Percentiles rank a stretch among this genome's conserved stretches.
These are phyloP conservation scores for Eurytoma californica DNA, from an alignment of 2,888 invertebrate species.

Conservation along the genomic window DNA sequence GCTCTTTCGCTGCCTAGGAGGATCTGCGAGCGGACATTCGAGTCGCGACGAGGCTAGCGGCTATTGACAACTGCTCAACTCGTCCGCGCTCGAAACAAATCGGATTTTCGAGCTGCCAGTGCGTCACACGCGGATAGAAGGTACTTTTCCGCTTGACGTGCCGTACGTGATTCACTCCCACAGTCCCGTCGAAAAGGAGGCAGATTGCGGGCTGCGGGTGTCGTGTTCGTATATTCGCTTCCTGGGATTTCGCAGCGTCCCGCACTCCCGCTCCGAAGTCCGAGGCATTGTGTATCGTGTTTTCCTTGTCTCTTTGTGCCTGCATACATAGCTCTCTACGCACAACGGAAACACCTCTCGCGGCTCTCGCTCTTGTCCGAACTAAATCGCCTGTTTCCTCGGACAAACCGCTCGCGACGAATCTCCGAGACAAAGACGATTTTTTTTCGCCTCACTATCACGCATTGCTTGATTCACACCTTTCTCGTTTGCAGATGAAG, in stretches of 20 bases:
- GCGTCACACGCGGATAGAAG: conserved; percentile 23
- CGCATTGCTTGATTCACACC: conserved; percentile 39
- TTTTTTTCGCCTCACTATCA: background rate
- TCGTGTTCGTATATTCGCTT: background rate
- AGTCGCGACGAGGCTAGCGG: background rate
- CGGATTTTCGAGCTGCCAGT: conserved; percentile 12
- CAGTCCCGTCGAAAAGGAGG: background rate
- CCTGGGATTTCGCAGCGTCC: background rate
- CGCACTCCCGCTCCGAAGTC: background rate
- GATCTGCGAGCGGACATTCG: background rate
- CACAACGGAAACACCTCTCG: background rate
- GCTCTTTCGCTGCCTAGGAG: conserved; percentile 1
- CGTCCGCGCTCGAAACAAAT: conserved; percentile 18
- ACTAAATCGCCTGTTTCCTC: background rate
- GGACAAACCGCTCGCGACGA: too few species aligned
- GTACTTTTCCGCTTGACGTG: conserved; percentile 37
- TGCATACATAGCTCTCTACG: background rate
- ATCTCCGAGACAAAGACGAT: conserved; percentile 16
- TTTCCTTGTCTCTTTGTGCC: background rate
- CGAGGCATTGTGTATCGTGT: background rate
- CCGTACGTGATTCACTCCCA: conserved; percentile 30
- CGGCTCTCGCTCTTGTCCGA: background rate
- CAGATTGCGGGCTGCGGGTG: conserved; percentile 4
- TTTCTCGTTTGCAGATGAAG: conserved; percentile 45
- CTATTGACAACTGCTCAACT: conserved; percentile 10